Conservation (phyloP, 2,888 invertebrate species). For the Brenthis daphne region DNA sequence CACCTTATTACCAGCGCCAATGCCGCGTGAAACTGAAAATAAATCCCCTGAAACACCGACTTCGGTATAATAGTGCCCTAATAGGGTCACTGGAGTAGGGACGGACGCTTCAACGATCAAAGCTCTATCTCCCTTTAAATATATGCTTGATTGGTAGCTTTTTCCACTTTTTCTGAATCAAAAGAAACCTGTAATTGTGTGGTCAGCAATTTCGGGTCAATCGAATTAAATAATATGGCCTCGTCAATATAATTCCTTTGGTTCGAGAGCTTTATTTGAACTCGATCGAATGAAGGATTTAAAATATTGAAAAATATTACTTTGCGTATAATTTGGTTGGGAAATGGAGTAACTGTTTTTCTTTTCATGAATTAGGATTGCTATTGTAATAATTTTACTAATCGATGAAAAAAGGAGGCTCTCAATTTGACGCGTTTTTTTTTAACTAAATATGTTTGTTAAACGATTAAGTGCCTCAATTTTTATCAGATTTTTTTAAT, state of each 20-base stretch:
- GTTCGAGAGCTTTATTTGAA: background rate
- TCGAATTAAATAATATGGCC: conserved; percentile 8
- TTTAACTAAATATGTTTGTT: no score
- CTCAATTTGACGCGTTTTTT: no score
- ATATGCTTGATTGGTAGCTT: conserved; percentile 32
- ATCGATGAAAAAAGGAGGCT: no score
- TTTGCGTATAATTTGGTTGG: no score
- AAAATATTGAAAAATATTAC: background rate
- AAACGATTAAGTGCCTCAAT: no score
- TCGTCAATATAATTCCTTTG: background rate
- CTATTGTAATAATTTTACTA: no score
- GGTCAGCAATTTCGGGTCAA: conserved; percentile 19
- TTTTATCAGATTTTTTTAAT: no score
- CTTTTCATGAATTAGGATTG: no score
- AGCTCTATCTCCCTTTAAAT: conserved; percentile 41
- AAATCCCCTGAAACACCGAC: conserved; percentile 37
- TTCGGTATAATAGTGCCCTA: conserved; percentile 52
- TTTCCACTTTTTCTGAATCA: conserved; percentile 23
- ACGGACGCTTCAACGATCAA: conserved; percentile 62
- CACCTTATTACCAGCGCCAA: conserved; percentile 51
- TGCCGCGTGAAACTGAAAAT: conserved; percentile 50
- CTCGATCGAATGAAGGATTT: background rate
- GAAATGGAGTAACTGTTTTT: no score
- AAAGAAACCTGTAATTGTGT: conserved; percentile 19
- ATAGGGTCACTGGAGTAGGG: conserved; percentile 57